Evolutionary conservation across 2,113 vertebrate species (phyloP).

Genomic region (Fulmarus glacialis): DNA sequence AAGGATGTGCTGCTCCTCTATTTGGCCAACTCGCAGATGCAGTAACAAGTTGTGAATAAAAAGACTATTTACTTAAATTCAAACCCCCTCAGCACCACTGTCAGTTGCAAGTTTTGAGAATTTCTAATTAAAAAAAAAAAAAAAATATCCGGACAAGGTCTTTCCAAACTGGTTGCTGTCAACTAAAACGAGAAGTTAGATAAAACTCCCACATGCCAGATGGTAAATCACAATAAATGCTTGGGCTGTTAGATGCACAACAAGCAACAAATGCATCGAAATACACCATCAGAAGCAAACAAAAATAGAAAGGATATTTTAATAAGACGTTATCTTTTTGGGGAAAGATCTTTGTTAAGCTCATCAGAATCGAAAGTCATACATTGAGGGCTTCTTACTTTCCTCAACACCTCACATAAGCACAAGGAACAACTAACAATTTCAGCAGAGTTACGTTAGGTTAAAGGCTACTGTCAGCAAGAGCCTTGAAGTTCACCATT

Average conservation of each 20-base stretch:
- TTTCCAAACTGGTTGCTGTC: constrained; percentile 59
- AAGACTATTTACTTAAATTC: not conserved
- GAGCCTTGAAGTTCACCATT: not conserved
- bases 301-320: constrained; percentile 48
- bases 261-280: constrained; percentile 25
- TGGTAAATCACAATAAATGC: constrained; percentile 68
- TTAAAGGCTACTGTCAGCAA: not conserved
- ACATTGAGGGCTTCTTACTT: not conserved
- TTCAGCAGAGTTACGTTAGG: not conserved
- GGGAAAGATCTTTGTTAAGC: not conserved
- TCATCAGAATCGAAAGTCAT: not conserved
- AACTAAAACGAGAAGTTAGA: constrained; percentile 64
- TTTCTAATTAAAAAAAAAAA: not conserved
- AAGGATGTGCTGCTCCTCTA: not conserved
- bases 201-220: constrained; percentile 74
- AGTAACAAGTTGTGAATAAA: not conserved
- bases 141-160: constrained; percentile 24
- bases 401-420: not conserved
- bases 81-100: not conserved
- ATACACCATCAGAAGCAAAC: constrained; percentile 36
- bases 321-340: not conserved
- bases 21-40: not conserved
- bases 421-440: not conserved
- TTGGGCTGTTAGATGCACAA: constrained; percentile 73
- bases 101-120: not conserved